Evolutionary conservation across 2,888 invertebrate species (phyloP).

Genomic region (Agonum fuliginosum): DNA sequence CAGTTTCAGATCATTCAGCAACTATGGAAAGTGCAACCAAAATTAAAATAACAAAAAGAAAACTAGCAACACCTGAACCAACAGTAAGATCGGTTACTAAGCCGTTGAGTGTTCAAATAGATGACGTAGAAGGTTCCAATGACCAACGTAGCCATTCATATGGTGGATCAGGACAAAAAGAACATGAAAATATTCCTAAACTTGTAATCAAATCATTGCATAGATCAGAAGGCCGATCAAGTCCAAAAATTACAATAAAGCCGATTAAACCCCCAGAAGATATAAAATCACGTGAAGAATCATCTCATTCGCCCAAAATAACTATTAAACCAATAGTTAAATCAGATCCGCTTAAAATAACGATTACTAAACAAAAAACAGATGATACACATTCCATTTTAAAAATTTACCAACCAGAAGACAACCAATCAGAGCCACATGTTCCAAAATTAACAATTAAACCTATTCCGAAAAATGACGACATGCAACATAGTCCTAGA

Average conservation of each 20-base stretch:
- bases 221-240: slow-evolving; percentile 60
- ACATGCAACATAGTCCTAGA: slow-evolving; percentile 65
- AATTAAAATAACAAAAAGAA: slow-evolving; percentile 33
- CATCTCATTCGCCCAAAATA: slow-evolving; percentile 30
- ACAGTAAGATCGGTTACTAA: slow-evolving; percentile 31
- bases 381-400: slow-evolving; percentile 65
- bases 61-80: background rate
- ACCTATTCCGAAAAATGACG: slow-evolving; percentile 70
- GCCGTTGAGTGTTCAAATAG: slow-evolving; percentile 62
- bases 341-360: slow-evolving; percentile 68
- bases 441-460: slow-evolving; percentile 74
- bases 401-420: slow-evolving; percentile 61
- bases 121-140: slow-evolving; percentile 48
- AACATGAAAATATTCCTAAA: slow-evolving; percentile 64
- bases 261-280: slow-evolving; percentile 61
- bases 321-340: slow-evolving; percentile 51
- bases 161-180: slow-evolving; percentile 57
- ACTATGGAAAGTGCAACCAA: slow-evolving; percentile 24
- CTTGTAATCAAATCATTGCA: slow-evolving; percentile 67
- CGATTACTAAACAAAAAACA: slow-evolving; percentile 70
- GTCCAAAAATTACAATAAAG: slow-evolving; percentile 63
- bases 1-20: background rate
- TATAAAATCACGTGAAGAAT: slow-evolving; percentile 38
- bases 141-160: slow-evolving; percentile 40
- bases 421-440: slow-evolving; percentile 53